Evolutionary conservation across 1,140 invertebrate genomes (phyloP).

Genomic region (Aphis craccivora): DNA sequence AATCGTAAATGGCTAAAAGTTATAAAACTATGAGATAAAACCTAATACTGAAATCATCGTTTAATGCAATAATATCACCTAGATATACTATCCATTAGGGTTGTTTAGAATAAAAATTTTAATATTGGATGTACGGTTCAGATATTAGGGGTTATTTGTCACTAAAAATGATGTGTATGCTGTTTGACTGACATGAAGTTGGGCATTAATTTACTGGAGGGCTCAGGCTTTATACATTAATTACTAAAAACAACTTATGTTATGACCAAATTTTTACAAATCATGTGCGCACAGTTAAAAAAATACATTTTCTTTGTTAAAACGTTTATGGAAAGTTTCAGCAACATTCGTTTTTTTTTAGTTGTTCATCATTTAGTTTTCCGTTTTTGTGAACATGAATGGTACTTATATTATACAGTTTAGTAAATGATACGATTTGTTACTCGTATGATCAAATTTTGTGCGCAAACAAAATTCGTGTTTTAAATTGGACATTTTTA

Average conservation of each 20-base stretch:
- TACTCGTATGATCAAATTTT: too few relatives aligned
- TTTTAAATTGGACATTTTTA: too few relatives aligned
- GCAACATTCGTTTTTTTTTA: not conserved
- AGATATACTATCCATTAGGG: not conserved
- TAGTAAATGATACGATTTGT: too few relatives aligned
- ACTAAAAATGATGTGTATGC: not conserved
- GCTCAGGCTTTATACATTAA: not conserved
- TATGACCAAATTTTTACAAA: not conserved
- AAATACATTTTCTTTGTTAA: not conserved
- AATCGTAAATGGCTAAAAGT: not conserved
- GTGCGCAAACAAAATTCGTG: too few relatives aligned
- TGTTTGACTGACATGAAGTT: not conserved
- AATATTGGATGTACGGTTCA: not conserved
- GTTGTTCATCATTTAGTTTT: not conserved
- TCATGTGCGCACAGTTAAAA: not conserved
- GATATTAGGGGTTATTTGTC: not conserved
- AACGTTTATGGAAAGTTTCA: not conserved
- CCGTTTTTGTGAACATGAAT: too few relatives aligned
- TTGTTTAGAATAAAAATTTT: not conserved
- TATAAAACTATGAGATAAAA: not conserved
- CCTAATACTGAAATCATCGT: not conserved
- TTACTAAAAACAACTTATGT: not conserved
- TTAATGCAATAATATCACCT: not conserved
- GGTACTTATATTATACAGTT: too few relatives aligned
- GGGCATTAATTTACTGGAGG: not conserved